These are phyloP conservation scores for Notarius lentiginosus DNA, from an alignment of 2,113 vertebrate species.

Conservation along the genomic window DNA sequence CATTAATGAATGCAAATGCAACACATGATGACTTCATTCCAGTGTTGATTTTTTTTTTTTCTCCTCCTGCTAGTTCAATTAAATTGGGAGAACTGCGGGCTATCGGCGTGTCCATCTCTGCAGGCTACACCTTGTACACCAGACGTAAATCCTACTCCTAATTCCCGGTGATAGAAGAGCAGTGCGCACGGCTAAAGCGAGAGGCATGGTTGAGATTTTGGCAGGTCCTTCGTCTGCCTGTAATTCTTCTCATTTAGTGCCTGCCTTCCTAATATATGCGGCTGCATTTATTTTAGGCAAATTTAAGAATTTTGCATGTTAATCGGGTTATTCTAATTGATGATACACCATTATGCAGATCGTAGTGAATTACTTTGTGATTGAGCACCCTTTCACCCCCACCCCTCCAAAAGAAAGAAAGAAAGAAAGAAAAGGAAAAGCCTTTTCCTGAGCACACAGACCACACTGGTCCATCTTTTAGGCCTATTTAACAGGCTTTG, in stretches of 20 bases:
- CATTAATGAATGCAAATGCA: constrained; percentile 54
- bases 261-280: constrained; percentile 77
- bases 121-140: constrained; percentile 23
- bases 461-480: constrained; percentile 44
- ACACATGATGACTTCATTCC: constrained; percentile 44
- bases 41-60: not conserved
- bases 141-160: constrained; percentile 36
- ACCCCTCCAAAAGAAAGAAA: constrained; percentile 7
- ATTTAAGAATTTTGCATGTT: constrained; percentile 80
- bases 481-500: constrained; percentile 67
- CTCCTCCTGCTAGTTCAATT: constrained; percentile 28
- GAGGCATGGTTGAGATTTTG: constrained; percentile 35
- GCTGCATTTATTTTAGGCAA: constrained; percentile 80
- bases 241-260: constrained; percentile 67
- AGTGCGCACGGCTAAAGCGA: constrained; percentile 31
- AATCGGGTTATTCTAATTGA: constrained; percentile 86
- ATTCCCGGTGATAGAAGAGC: constrained; percentile 40
- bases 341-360: constrained; percentile 74
- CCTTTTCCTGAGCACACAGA: constrained; percentile 26
- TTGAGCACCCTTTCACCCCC: constrained; percentile 57
- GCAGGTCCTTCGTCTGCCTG: constrained; percentile 28
- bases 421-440: not conserved
- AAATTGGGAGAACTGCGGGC: constrained; percentile 31
- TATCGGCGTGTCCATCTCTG: constrained; percentile 22
- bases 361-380: constrained; percentile 68